phyloP scores from a whole-genome alignment of 1,140 invertebrate genomes.

The Andricus grossulariae region DNA sequence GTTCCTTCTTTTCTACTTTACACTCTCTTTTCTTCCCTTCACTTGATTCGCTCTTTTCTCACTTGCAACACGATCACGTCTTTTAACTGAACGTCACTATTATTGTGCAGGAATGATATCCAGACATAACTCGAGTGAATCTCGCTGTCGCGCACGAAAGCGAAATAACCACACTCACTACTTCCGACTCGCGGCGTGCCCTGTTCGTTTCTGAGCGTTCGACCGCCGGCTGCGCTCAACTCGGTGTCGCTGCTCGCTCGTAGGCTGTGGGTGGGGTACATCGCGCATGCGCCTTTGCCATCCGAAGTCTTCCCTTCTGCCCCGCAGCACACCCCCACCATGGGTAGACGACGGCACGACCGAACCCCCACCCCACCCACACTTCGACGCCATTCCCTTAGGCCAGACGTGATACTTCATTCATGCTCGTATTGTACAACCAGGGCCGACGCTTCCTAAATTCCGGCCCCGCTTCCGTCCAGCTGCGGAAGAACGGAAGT shows the following conservation, averaged over 20 bases:
- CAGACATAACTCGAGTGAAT: not conserved
- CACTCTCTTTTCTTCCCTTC: not conserved
- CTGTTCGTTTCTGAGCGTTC: conserved; percentile 58
- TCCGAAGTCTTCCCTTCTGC: conserved; percentile 40
- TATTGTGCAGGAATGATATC: not conserved
- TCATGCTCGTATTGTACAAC: conserved; percentile 79
- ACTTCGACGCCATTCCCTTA: conserved; percentile 59
- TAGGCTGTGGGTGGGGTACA: conserved; percentile 50
- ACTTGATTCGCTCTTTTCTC: not conserved
- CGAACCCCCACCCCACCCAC: conserved; percentile 52
- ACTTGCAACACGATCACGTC: conserved; percentile 1
- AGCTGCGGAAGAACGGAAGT: not conserved
- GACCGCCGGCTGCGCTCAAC: conserved; percentile 57
- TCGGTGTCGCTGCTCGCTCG: conserved; percentile 54
- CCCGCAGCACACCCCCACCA: conserved; percentile 46
- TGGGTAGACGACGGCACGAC: conserved; percentile 50
- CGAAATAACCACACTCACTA: conserved; percentile 22
- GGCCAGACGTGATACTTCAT: conserved; percentile 77
- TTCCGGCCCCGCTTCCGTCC: conserved; percentile 33
- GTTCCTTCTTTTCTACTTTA: not conserved
- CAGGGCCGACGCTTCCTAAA: conserved; percentile 54
- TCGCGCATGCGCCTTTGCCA: conserved; percentile 53
- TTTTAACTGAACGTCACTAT: not conserved
- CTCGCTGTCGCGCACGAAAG: not conserved
- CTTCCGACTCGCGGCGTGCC: conserved; percentile 49